These are phyloP conservation scores for Halichoeres trimaculatus DNA, from an alignment of 2,113 vertebrate species.

Conservation along the genomic window DNA sequence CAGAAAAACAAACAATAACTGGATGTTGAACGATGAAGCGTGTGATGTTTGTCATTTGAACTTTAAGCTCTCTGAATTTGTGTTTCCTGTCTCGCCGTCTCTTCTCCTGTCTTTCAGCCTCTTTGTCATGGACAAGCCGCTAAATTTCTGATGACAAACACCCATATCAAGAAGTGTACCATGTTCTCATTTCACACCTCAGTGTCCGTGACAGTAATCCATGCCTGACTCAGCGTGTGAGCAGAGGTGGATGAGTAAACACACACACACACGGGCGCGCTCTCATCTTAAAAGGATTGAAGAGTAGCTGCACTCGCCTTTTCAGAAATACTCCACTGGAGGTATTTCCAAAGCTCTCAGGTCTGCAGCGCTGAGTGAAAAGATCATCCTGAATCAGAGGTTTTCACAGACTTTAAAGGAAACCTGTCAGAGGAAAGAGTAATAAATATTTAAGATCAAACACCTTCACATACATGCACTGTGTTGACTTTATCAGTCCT, in stretches of 20 bases:
- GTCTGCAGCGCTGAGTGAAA: background rate
- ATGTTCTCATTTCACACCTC: background rate
- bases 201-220: conserved; percentile 15
- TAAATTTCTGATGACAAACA: background rate
- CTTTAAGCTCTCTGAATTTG: background rate
- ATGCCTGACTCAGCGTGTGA: background rate
- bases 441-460: background rate
- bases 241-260: conserved; percentile 10
- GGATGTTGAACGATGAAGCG: background rate
- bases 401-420: background rate
- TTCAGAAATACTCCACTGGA: background rate
- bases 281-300: too few species aligned
- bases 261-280: too few species aligned
- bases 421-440: background rate
- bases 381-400: background rate
- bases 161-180: background rate
- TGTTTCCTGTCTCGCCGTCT: background rate
- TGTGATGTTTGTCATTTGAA: background rate
- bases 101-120: background rate
- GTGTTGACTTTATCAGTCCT: background rate
- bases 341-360: background rate
- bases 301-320: too few species aligned
- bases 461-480: too few species aligned
- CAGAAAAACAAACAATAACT: background rate
- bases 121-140: background rate